Evolutionary conservation across 2,113 vertebrate species (phyloP).

Genomic region (Rhagologus leucostigma): DNA sequence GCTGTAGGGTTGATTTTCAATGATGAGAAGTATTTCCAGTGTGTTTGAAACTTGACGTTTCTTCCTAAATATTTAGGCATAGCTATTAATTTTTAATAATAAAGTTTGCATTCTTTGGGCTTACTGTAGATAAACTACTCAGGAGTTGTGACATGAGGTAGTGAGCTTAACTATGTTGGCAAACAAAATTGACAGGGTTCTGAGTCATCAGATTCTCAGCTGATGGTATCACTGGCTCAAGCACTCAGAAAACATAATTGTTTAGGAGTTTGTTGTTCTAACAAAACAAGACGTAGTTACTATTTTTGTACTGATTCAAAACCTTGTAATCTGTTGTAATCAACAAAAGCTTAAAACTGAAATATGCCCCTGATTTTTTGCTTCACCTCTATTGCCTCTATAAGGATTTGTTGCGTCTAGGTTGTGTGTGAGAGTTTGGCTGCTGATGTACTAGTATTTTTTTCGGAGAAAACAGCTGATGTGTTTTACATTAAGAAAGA

Average conservation of each 20-base stretch:
- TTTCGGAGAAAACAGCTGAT: not conserved
- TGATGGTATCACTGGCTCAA: conserved; percentile 18
- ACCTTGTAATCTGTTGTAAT: not conserved
- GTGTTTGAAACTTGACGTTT: not conserved
- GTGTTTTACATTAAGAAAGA: not conserved
- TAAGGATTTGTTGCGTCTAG: not conserved
- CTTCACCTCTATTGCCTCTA: not conserved
- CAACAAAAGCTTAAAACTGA: not conserved
- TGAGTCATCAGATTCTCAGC: conserved; percentile 36
- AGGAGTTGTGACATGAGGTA: not conserved
- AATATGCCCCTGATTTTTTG: not conserved
- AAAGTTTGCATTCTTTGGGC: not conserved
- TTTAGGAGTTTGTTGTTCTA: conserved; percentile 15
- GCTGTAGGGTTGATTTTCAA: not conserved
- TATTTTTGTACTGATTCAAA: not conserved
- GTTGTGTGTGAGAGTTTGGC: not conserved
- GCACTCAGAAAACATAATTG: not conserved
- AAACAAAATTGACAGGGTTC: not conserved
- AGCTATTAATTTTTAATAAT: not conserved
- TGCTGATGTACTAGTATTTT: not conserved
- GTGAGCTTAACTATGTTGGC: not conserved
- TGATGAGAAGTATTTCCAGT: not conserved
- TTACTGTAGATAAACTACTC: not conserved
- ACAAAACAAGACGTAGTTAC: not conserved
- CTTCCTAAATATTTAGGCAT: conserved; percentile 4